Conservation (phyloP, 2,113 vertebrate species). For the Eudorcas thomsonii region DNA sequence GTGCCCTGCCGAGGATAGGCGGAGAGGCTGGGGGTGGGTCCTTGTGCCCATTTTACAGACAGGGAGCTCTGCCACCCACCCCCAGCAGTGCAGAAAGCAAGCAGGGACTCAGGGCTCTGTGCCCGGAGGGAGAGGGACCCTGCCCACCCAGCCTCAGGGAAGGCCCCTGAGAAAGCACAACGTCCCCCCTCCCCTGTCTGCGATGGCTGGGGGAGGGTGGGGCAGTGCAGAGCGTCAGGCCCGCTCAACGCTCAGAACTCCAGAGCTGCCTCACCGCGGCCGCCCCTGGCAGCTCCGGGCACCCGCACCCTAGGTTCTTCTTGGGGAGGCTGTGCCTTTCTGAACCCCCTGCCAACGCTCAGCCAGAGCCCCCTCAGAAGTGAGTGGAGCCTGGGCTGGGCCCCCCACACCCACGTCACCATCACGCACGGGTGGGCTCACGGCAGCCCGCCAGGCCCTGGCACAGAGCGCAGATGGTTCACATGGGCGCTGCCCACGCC, state of each 20-base stretch:
- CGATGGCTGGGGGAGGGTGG: accelerated
- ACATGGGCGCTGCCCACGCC: background rate
- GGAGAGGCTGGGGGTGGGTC: background rate
- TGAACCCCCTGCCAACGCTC: background rate
- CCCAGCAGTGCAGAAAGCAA: background rate
- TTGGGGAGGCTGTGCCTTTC: background rate
- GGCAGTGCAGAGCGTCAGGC: background rate
- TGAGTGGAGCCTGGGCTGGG: background rate
- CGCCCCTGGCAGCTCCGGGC: accelerated
- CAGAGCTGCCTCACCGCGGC: background rate
- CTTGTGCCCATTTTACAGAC: background rate
- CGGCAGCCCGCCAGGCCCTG: background rate
- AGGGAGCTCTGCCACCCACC: accelerated
- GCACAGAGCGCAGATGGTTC: background rate
- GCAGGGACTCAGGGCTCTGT: accelerated
- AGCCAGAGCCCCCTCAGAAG: background rate
- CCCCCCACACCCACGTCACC: accelerated
- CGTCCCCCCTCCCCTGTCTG: accelerated
- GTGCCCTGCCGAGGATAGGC: accelerated
- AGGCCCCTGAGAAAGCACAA: background rate
- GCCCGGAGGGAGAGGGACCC: too few relatives aligned
- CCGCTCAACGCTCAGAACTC: background rate
- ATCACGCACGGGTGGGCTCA: background rate
- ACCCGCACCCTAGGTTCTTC: background rate
- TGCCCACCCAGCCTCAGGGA: background rate